Base-by-base conservation (phyloP, 2,113 vertebrate species). In the Triplophysa dalaica region DNA sequence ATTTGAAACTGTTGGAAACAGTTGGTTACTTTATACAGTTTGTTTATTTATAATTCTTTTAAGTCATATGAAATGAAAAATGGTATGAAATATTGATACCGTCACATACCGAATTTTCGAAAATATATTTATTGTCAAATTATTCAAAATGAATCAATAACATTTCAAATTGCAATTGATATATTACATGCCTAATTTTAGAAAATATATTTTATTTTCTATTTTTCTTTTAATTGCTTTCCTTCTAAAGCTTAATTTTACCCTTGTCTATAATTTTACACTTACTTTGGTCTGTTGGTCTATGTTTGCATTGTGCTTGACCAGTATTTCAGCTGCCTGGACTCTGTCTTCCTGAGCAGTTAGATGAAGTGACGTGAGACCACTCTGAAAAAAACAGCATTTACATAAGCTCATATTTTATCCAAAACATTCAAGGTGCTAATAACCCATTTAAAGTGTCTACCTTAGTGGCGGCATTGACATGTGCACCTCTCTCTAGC, bases 271-370 rank as follows among this genome's bases (percentile, higher is more conserved):
- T 1, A 7, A 9, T 17, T 12, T 5, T 67, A 61, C 72, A 16
- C 43, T 52, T 80, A 98, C 98, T 94, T 99, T 99, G 7, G 98
- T 99, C 87, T 94, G 95, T 65, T 97, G 96, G 81, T 99, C 97
- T 82, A 94, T 84, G 84, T 95, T 96, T 16, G 95, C 95, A 9
- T 95, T 94, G 0, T 96, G 90, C 81, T 96, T 97, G 58, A 92
- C 90, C 70, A 99, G 92, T 26, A 96, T 93, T 61, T 98, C 96
- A 0, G 96, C 95, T 62, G 94, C 95, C 10, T 85, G 95, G 79
- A 99, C 95, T 85, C 93, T 94, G 88, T 99, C 98, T 85, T 98
- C 97, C 82, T 99, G 97, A 85, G 97, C 98, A 38, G 95, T 88
- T 17, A 99, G 94, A 87, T 99, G 98, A 72, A 99, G 89, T 60